Evolutionary conservation across 2,113 vertebrate genomes (phyloP).

Genomic region (Antechinus stuartii): DNA sequence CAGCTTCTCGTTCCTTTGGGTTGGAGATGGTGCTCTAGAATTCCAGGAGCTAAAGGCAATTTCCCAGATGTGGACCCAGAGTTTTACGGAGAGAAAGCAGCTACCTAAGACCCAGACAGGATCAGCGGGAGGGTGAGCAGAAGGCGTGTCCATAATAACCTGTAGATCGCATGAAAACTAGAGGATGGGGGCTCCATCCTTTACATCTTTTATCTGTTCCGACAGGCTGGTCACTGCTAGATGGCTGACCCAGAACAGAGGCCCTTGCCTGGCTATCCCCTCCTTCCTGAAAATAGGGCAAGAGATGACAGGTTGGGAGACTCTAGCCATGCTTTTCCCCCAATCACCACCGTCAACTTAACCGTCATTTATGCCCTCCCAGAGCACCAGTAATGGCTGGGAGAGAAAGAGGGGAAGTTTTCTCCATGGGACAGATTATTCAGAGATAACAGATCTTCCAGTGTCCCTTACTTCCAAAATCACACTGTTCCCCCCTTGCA

Average conservation of each 20-base stretch:
- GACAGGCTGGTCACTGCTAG: not conserved
- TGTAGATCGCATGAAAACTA: not conserved
- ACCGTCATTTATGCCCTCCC: not conserved
- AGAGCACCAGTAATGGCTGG: not conserved
- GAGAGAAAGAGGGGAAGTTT: not conserved
- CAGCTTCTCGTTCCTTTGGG: not conserved
- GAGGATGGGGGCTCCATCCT: not conserved
- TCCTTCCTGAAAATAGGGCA: not conserved
- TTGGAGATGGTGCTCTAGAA: not conserved
- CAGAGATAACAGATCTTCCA: not conserved
- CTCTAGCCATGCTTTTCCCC: not conserved
- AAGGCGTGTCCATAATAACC: not conserved
- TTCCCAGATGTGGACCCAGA: no score
- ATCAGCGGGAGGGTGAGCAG: not conserved
- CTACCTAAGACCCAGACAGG: not conserved
- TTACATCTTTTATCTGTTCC: not conserved
- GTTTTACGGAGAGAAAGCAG: no score
- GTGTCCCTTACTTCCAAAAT: not conserved
- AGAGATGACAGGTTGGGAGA: not conserved
- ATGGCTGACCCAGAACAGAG: not conserved
- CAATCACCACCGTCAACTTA: not conserved
- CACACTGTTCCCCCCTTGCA: not conserved
- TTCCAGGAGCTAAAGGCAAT: no score
- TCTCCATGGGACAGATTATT: not conserved
- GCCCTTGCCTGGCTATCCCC: not conserved